Evolutionary conservation across 2,113 vertebrate genomes (phyloP).

Genomic region (Mustela lutreola): DNA sequence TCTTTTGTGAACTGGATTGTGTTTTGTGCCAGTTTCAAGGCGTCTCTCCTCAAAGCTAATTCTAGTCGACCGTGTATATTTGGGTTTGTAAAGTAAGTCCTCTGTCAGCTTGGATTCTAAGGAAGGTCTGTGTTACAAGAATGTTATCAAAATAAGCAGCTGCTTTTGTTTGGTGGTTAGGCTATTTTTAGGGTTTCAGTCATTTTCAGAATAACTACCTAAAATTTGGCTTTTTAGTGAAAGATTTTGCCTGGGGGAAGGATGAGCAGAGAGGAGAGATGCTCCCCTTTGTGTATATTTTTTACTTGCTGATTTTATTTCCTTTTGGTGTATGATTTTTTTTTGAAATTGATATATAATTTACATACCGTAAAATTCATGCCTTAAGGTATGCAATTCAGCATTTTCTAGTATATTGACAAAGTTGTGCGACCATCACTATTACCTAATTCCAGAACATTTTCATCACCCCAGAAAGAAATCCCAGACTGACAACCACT

Average conservation of each 20-base stretch:
- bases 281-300: background rate
- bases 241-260: conserved; percentile 32
- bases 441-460: conserved; percentile 3
- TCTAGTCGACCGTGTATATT: conserved; percentile 1
- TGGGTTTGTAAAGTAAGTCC: conserved; percentile 62
- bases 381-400: conserved; percentile 3
- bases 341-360: conserved; percentile 19
- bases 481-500: background rate
- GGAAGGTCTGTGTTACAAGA: conserved; percentile 57
- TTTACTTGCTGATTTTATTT: conserved; percentile 57
- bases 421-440: background rate
- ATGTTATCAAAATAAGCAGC: conserved; percentile 74
- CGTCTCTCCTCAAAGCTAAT: conserved; percentile 14
- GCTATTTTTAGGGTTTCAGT: conserved; percentile 69
- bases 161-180: conserved; percentile 70
- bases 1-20: conserved; percentile 40
- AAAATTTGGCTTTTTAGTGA: conserved; percentile 36
- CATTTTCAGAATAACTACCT: conserved; percentile 63
- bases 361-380: background rate
- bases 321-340: background rate
- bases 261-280: background rate
- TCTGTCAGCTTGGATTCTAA: conserved; percentile 67
- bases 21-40: conserved; percentile 43
- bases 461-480: conserved; percentile 43
- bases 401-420: background rate